Base-by-base conservation (phyloP, 2,888 invertebrate genomes). In the Zygaena filipendulae region DNA sequence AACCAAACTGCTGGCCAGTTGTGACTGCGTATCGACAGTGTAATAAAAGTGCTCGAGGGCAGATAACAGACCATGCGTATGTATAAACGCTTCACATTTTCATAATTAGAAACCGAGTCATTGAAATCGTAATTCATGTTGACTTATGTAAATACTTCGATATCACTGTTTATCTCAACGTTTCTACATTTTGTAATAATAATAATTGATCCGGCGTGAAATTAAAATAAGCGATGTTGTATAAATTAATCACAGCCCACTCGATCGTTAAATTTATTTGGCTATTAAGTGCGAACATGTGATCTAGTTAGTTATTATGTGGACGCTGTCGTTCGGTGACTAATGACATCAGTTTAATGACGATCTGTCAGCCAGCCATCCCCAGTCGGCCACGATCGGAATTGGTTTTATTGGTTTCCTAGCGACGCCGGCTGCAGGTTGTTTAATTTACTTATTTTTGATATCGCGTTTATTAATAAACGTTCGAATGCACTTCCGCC, bases 121-220 rank as follows among this genome's bases (percentile, higher is more conserved):
- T 62, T 52, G 56, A 60, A 62, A 59, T 54, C 61, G 61, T 68
- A 62, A 66, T 60, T 68, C 63, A 64, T 63, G 62, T 66, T 72
- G 74, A 77, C 74, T 71, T 71, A 67, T 75, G 77, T 77, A 77
- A 72, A 79, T 77, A 75, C 62, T 66, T 63, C 60, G 60, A 46
- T 69, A 60, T 56, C 59, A 51, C 62, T 71, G 63, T 71, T 66
- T 63, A 67, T 66, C 64, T 63, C 61, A 63, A 57, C 58, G 59
- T 49, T 55, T 56, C 49, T 46, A 59, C 54, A 57, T n/a, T n/a
- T n/a, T n/a, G n/a, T n/a, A n/a, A n/a, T n/a, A n/a, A 59, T 59
- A 47, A 61, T 70, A 69, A 70, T 66, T 69, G 60, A 71, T 66
- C 61, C 59, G 62, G 66, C 62, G 64, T 70, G 58, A 71, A 70